phyloP scores from a whole-genome alignment of 1,140 invertebrate species.

The Drosophila eugracilis region DNA sequence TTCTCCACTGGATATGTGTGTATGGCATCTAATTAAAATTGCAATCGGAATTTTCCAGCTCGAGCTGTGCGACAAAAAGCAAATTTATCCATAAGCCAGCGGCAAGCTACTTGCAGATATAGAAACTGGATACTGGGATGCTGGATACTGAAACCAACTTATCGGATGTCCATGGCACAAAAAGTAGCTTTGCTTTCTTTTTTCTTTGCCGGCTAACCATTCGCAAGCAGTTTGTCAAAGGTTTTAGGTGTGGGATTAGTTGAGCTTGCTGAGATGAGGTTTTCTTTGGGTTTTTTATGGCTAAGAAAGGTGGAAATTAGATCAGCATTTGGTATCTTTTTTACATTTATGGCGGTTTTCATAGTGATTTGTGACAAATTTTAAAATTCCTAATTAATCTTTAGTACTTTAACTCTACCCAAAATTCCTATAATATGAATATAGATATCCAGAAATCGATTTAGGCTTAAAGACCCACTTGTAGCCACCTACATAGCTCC shows the following conservation, averaged over 20 bases:
- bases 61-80: constrained; percentile 41
- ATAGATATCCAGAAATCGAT: constrained; percentile 9
- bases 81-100: constrained; percentile 41
- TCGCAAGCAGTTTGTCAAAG: constrained; percentile 25
- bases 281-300: neutral
- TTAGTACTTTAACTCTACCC: no score
- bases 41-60: constrained; percentile 60
- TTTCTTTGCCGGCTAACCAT: constrained; percentile 1
- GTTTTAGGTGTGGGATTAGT: constrained; percentile 1
- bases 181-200: neutral
- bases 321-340: neutral
- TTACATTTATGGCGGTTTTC: neutral
- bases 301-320: neutral
- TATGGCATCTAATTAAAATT: constrained; percentile 73
- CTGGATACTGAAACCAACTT: constrained; percentile 14
- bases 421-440: no score
- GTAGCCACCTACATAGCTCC: neutral
- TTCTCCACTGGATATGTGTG: constrained; percentile 6
- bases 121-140: constrained; percentile 17
- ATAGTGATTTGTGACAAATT: no score
- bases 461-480: neutral
- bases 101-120: constrained; percentile 25
- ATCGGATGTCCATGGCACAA: constrained; percentile 16
- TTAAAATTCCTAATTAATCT: neutral
- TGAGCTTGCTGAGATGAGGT: neutral